These are phyloP conservation scores for Drosophila varians DNA, from an alignment of 1,140 invertebrate genomes.

Conservation along the genomic window DNA sequence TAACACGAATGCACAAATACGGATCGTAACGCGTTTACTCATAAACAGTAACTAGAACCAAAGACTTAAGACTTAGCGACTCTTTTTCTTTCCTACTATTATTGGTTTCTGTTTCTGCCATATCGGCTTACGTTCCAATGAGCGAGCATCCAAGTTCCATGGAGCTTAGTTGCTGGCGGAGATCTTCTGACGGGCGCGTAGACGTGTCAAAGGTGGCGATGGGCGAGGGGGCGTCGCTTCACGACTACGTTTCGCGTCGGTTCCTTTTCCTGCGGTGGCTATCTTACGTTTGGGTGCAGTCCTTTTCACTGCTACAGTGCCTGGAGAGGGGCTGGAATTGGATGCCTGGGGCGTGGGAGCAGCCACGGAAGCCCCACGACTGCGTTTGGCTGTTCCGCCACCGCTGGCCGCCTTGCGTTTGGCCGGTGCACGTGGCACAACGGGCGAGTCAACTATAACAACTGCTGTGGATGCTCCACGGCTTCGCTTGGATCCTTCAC, in stretches of 20 bases:
- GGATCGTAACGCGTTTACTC: constrained; percentile 10
- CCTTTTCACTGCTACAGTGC: background rate
- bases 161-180: constrained; percentile 48
- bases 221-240: constrained; percentile 39
- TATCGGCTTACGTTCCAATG: constrained; percentile 33
- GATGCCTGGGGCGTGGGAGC: background rate
- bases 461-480: constrained; percentile 4
- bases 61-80: constrained; percentile 48
- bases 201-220: constrained; percentile 71
- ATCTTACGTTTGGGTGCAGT: constrained; percentile 30
- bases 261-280: constrained; percentile 9
- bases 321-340: background rate
- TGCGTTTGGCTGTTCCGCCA: constrained; percentile 36
- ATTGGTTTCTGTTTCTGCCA: constrained; percentile 17
- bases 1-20: constrained; percentile 2
- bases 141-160: constrained; percentile 12
- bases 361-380: constrained; percentile 8
- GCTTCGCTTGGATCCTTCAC: constrained; percentile 7
- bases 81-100: constrained; percentile 32
- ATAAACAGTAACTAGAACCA: constrained; percentile 66
- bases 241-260: constrained; percentile 15
- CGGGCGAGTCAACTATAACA: constrained; percentile 32
- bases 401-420: constrained; percentile 22
- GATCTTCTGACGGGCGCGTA: constrained; percentile 71
- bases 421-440: constrained; percentile 7